Evolutionary conservation across 1,140 invertebrate genomes (phyloP), one percentile per base, ranked within the genome.

Genomic region (Apis laboriosa): DNA sequence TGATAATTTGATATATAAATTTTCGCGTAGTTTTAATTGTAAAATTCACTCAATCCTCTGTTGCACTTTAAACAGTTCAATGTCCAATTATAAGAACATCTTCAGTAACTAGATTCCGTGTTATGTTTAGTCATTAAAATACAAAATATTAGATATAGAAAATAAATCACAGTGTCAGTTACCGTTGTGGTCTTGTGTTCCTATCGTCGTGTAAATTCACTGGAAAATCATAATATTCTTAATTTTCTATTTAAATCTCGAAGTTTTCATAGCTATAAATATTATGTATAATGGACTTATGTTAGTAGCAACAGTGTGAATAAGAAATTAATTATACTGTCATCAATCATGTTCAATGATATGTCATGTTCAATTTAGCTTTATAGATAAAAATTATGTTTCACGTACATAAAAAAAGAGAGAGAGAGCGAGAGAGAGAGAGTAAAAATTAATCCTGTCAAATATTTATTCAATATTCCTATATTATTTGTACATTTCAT

Each of bases 381-480:
- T 73, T 53, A 85, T 67, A 56, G 72, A 85, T 77, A 61, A 24
- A 61, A 85, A 78, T 70, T 77, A 76, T 82, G 55, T 24, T 61
- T 85, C 64, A 82, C 61, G 63, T 66, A 70, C n/a, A 76, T 66
- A 24, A 76, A 82, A 74, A 71, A 80, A 64, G 21, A 9, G 12
- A 67, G 43, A 68, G 15, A 5, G 63, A 28, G 28, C 0, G 63
- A 1, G 28, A 64, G 19, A 67, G 43, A 83, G 73, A 71, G 28
- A 77, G 73, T 55, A 43, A 83, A 88, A 85, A 58, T 73, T 51
- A 84, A 82, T 88, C 80, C 63, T 83, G 66, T 63, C 79, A 77
- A 76, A 80, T 79, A 73, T 88, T 88, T 88, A 88, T 88, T 88
- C 28, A 83, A 61, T 83, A 77, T 64, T 88, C 78, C 72, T 66